These are phyloP conservation scores for Potamilus streckersoni DNA, from an alignment of 1,140 invertebrate species.

Conservation along the genomic window DNA sequence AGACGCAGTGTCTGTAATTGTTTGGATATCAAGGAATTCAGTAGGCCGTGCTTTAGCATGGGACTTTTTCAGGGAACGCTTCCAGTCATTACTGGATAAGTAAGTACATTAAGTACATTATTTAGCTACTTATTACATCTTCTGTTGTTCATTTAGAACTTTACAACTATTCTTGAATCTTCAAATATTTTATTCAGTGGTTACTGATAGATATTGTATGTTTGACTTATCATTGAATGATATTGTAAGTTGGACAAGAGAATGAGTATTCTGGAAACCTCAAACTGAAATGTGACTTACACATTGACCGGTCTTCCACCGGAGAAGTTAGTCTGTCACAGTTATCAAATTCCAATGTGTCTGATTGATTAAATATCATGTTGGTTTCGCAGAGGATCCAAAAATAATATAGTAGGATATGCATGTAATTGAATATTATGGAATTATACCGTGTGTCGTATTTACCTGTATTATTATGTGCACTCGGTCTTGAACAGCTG, in stretches of 20 bases:
- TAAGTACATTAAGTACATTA: constrained; percentile 24
- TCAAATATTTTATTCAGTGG: neutral
- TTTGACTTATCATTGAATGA: neutral
- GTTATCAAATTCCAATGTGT: too few species aligned
- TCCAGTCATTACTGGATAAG: constrained; percentile 66
- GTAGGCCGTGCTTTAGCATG: constrained; percentile 80
- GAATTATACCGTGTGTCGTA: too few species aligned
- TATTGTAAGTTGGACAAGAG: neutral
- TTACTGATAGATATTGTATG: neutral
- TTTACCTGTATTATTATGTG: too few species aligned
- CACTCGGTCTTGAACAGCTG: too few species aligned
- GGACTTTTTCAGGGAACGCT: constrained; percentile 81
- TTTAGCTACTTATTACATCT: neutral
- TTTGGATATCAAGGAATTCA: constrained; percentile 77
- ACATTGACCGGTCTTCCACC: too few species aligned
- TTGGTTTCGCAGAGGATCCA: too few species aligned
- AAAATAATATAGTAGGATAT: too few species aligned
- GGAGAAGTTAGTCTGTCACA: too few species aligned
- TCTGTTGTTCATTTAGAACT: neutral
- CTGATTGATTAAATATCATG: too few species aligned
- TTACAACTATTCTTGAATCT: neutral
- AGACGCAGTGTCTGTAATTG: constrained; percentile 78
- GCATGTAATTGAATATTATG: too few species aligned
- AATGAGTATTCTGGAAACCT: neutral
- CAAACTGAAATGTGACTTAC: neutral